Base-by-base conservation (phyloP, 2,888 invertebrate genomes). In the Nemurella pictetii region DNA sequence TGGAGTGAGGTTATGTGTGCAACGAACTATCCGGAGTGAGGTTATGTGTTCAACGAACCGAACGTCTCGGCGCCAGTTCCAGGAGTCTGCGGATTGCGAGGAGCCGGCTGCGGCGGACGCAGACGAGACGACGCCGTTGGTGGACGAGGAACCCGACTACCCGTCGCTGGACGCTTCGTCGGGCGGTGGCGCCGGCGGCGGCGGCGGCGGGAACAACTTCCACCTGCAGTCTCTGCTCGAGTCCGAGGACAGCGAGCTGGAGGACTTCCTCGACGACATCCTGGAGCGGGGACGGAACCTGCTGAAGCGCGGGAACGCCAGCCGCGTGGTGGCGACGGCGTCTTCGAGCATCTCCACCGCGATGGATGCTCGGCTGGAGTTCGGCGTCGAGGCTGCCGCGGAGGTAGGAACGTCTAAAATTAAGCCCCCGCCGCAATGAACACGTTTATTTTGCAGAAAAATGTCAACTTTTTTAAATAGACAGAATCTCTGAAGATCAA, bases 181-280 rank as follows among this genome's bases (percentile, higher is more conserved):
- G n/a, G n/a, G n/a, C n/a, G n/a, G 81, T 9, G 3, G 26, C 55
- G 28, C 83, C 36, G 29, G 72, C 36, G 77, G 80, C 78, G 72
- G 35, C 36, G 75, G 84, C 80, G 78, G 85, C 25, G 83, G 81
- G 27, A 85, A 85, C 74, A 78, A 84, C 15, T 85, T 85, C 73
- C 86, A 87, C 86, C 89, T 95, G 80, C 94, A 95, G 0, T 95
- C 95, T 26, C 92, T 96, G n/a, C 93, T 94, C 36, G 96, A 96
- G 89, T 95, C 95, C 0, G 96, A 96, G 86, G 96, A 96, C 88
- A 95, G 95, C 0, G 96, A 96, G 88, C 92, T 95, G 0, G 96
- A 96, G 88, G 96, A 96, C 87, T 94, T 95, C 86, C 90, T 95
- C 0, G 95, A 95, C 87, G 94, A 94, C 87, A 93, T 94, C 87